phyloP scores from a whole-genome alignment of 2,113 vertebrate species.

The Kryptolebias marmoratus region DNA sequence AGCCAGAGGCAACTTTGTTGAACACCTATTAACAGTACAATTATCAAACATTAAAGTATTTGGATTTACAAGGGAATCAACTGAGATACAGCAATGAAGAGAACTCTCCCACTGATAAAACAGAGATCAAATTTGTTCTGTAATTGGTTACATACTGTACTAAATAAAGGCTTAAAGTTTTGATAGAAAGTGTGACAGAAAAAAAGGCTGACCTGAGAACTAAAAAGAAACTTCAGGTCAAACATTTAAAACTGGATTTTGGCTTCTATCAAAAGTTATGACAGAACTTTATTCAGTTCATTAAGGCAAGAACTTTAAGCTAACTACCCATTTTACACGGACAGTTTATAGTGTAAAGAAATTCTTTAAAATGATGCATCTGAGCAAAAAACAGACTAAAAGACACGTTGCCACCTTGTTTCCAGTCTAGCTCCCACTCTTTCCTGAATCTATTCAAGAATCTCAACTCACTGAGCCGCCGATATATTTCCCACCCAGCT shows the following conservation, averaged over 20 bases:
- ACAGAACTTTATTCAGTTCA: not conserved
- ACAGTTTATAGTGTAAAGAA: too few relatives aligned
- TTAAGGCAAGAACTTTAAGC: not conserved
- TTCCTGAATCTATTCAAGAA: not conserved
- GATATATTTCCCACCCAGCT: slow-evolving; percentile 77
- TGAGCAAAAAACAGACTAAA: too few relatives aligned
- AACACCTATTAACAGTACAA: not conserved
- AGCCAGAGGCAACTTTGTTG: not conserved
- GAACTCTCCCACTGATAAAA: not conserved
- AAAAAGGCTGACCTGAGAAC: too few relatives aligned
- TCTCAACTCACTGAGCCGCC: slow-evolving; percentile 80
- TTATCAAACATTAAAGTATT: not conserved
- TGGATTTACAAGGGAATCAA: not conserved
- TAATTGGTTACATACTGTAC: too few relatives aligned
- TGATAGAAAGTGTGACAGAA: too few relatives aligned
- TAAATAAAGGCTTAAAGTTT: too few relatives aligned
- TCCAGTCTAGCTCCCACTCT: not conserved
- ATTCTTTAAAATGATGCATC: too few relatives aligned
- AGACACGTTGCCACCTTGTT: not conserved
- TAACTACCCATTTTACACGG: too few relatives aligned
- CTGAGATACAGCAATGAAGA: not conserved
- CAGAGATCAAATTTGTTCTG: not conserved
- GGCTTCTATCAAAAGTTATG: too few relatives aligned
- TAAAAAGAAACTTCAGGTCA: too few relatives aligned
- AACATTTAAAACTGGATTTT: too few relatives aligned